A percentile compares a stretch with the other conserved stretches of the same genome.
These are phyloP conservation scores for Eumerus sabulonum DNA, from an alignment of 2,888 invertebrate genomes.

Conservation along the genomic window DNA sequence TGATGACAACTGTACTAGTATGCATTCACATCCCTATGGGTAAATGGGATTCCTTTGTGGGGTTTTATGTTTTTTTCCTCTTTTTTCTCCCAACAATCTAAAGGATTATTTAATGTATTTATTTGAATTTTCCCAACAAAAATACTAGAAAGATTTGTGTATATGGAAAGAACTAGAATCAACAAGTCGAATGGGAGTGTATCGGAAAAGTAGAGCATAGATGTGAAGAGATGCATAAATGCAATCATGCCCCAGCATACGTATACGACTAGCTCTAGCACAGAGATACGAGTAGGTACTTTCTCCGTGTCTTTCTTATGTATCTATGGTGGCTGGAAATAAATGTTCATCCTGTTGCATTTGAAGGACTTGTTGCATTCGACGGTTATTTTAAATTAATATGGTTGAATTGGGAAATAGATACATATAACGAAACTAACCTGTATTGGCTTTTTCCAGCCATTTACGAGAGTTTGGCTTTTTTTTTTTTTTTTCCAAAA, in stretches of 20 bases:
- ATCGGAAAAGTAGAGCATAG: slow-evolving; percentile 37
- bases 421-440: slow-evolving; percentile 22
- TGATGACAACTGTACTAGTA: neutral
- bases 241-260: slow-evolving; percentile 37
- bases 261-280: slow-evolving; percentile 1
- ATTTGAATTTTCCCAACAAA: too few species aligned
- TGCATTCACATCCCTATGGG: neutral
- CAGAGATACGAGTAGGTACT: slow-evolving; percentile 35
- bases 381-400: too few species aligned
- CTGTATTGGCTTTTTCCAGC: slow-evolving; percentile 18
- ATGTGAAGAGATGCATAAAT: slow-evolving; percentile 47
- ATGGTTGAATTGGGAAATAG: too few species aligned
- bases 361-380: slow-evolving; percentile 58
- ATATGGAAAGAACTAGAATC: slow-evolving; percentile 24
- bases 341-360: slow-evolving; percentile 55
- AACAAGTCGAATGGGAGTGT: slow-evolving; percentile 57
- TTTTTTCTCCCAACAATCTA: slow-evolving; percentile 1
- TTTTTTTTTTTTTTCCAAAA: slow-evolving; percentile 6
- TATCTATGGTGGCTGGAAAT: slow-evolving; percentile 28
- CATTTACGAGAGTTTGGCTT: neutral
- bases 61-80: neutral
- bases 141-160: too few species aligned
- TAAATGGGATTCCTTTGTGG: slow-evolving; percentile 1
- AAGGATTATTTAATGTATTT: too few species aligned
- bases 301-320: slow-evolving; percentile 47